A percentile compares a stretch with the other conserved stretches of the same genome.
Evolutionary conservation across 2,888 invertebrate genomes (phyloP).

Genomic region (Agonopterix subpropinquella): DNA sequence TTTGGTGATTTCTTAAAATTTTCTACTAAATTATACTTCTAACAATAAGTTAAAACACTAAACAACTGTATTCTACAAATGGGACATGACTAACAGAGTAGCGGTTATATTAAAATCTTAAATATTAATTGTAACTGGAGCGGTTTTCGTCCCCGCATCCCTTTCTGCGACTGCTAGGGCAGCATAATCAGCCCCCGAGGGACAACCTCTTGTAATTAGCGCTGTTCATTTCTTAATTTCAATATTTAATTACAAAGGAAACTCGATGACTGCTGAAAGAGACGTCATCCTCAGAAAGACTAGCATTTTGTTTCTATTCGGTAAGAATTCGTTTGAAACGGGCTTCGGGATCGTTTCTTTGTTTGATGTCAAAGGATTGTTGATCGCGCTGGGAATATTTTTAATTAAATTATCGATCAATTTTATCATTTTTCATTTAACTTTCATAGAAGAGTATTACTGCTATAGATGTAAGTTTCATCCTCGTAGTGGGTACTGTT

Average conservation of each 20-base stretch:
- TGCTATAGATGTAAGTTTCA: too few relatives aligned
- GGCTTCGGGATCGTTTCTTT: conserved; percentile 59
- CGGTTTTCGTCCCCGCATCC: conserved; percentile 44
- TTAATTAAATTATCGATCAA: too few relatives aligned
- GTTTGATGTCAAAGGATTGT: conserved; percentile 48
- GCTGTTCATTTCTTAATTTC: conserved; percentile 78
- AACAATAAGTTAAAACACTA: too few relatives aligned
- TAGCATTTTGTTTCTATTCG: conserved; percentile 62
- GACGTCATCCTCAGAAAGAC: conserved; percentile 73
- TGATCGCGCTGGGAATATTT: not conserved
- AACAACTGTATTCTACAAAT: not conserved
- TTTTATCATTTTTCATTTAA: too few relatives aligned
- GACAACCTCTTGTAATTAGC: conserved; percentile 76
- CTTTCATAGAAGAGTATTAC: too few relatives aligned
- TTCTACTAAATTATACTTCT: too few relatives aligned
- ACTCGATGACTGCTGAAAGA: conserved; percentile 70
- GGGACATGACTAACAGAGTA: conserved; percentile 5
- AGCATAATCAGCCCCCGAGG: conserved; percentile 71
- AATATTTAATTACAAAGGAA: conserved; percentile 78
- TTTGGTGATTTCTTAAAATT: too few relatives aligned
- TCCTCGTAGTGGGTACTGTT: too few relatives aligned
- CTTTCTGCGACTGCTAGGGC: conserved; percentile 54
- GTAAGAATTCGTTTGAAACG: conserved; percentile 36
- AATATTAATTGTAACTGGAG: conserved; percentile 67
- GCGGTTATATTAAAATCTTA: conserved; percentile 53